phyloP scores from a whole-genome alignment of 2,888 invertebrate species.

The Sphaerophoria taeniata region DNA sequence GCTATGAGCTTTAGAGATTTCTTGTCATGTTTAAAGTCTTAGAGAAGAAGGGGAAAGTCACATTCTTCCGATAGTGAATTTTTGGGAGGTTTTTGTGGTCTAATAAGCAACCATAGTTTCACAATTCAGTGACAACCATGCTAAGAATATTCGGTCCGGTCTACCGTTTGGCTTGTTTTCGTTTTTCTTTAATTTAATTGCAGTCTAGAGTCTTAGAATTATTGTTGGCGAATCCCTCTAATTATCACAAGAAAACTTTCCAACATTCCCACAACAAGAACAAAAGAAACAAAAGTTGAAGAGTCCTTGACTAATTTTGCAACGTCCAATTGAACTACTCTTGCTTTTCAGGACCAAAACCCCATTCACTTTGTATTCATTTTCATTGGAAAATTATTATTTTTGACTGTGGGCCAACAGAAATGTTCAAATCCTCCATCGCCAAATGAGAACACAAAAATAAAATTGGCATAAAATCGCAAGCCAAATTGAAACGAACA shows the following conservation, averaged over 20 bases:
- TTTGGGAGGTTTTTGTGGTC: too few species aligned
- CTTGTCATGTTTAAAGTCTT: too few species aligned
- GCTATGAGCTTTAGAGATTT: too few species aligned
- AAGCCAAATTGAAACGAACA: constrained; percentile 3
- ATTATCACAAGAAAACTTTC: not conserved
- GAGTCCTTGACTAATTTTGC: not conserved
- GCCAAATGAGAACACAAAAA: not conserved
- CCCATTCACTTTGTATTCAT: not conserved
- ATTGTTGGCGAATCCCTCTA: not conserved
- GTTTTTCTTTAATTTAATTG: too few species aligned
- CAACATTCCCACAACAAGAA: not conserved
- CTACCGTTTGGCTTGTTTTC: too few species aligned
- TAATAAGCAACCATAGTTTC: too few species aligned
- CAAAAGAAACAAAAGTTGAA: not conserved
- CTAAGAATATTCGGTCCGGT: too few species aligned
- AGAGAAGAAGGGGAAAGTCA: too few species aligned
- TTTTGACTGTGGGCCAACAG: constrained; percentile 33
- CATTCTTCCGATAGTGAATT: too few species aligned
- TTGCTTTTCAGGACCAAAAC: not conserved
- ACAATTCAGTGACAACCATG: too few species aligned
- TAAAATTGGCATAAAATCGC: constrained; percentile 40
- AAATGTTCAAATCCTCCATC: constrained; percentile 13
- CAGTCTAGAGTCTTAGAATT: too few species aligned
- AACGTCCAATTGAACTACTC: not conserved
- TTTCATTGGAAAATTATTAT: not conserved